These are phyloP conservation scores for Lottia scabra DNA, from an alignment of 2,888 invertebrate genomes.

Conservation along the genomic window DNA sequence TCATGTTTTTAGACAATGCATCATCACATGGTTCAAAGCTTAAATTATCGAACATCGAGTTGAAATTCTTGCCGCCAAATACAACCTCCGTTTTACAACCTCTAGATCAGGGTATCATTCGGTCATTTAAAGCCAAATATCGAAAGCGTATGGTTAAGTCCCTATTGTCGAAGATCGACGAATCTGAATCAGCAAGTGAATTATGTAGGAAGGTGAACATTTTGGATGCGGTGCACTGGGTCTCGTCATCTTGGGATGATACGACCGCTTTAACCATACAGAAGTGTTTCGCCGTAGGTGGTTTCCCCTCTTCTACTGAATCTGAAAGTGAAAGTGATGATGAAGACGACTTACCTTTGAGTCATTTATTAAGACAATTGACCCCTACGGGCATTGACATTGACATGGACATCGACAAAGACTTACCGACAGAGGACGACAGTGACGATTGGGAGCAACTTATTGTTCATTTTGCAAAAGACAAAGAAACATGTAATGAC, in stretches of 20 bases:
- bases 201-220: conserved; percentile 6
- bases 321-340: too few species aligned
- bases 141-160: background rate
- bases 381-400: too few species aligned
- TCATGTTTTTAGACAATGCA: conserved; percentile 20
- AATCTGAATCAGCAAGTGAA: background rate
- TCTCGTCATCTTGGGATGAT: background rate
- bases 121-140: background rate
- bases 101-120: too few species aligned
- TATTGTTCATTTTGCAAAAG: too few species aligned
- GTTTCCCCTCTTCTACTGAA: background rate
- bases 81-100: too few species aligned
- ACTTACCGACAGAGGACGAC: too few species aligned
- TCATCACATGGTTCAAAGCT: conserved; percentile 18
- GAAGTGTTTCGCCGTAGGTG: background rate
- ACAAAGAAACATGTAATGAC: too few species aligned
- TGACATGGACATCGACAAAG: too few species aligned
- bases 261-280: background rate
- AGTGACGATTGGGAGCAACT: too few species aligned
- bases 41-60: background rate
- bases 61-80: background rate
- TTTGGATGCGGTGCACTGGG: background rate
- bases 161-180: background rate
- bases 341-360: too few species aligned
- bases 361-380: too few species aligned